These are phyloP conservation scores for Catocala fraxini DNA, from an alignment of 2,888 invertebrate species.

Conservation along the genomic window DNA sequence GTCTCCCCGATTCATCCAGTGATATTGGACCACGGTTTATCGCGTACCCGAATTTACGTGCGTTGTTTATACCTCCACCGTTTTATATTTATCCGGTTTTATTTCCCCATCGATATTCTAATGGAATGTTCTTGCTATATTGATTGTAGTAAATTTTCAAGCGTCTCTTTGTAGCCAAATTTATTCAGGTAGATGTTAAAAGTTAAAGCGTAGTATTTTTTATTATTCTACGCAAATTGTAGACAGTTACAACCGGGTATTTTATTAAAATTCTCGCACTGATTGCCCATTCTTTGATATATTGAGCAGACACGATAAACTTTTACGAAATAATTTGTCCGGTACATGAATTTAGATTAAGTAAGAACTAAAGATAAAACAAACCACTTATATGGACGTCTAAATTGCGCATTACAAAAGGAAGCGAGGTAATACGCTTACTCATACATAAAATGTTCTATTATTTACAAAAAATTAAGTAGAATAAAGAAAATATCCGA, in stretches of 20 bases:
- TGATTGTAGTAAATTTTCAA: conserved; percentile 38
- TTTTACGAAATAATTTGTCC: conserved; percentile 37
- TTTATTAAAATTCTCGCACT: conserved; percentile 16
- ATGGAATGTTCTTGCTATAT: conserved; percentile 47
- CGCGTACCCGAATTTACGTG: conserved; percentile 54
- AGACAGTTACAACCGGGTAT: background rate
- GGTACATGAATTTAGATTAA: conserved; percentile 37
- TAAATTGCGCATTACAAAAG: conserved; percentile 13
- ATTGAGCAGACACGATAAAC: conserved; percentile 33
- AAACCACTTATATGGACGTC: conserved; percentile 16
- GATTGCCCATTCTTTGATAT: conserved; percentile 34
- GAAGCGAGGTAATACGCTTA: conserved; percentile 19
- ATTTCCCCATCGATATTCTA: conserved; percentile 45
- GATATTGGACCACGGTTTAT: conserved; percentile 61
- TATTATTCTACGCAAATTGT: conserved; percentile 16
- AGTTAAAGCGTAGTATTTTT: conserved; percentile 24
- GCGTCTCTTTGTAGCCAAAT: conserved; percentile 1
- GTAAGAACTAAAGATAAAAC: conserved; percentile 13
- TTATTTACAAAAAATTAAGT: conserved; percentile 27
- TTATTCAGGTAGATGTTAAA: conserved; percentile 34
- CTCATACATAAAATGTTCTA: conserved; percentile 30
- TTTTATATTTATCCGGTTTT: conserved; percentile 47
- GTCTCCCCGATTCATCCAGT: conserved; percentile 60
- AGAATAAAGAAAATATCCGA: conserved; percentile 24
- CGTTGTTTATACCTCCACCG: conserved; percentile 50